Conservation (phyloP, 2,888 invertebrate genomes). For the Dexiosoma caninum region DNA sequence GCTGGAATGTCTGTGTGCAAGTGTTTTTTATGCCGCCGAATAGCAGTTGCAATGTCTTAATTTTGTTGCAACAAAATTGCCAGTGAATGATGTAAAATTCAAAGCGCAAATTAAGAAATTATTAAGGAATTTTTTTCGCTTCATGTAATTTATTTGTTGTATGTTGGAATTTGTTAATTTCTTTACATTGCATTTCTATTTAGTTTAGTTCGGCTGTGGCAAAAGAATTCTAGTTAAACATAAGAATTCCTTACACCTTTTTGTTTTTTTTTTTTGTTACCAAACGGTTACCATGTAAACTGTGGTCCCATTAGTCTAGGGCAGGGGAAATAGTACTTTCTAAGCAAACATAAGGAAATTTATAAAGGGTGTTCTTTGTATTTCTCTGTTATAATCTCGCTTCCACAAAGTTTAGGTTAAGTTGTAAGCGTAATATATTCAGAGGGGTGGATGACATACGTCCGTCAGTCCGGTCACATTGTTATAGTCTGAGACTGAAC, state of each 20-base stretch:
- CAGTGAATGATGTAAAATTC: slow-evolving; percentile 18
- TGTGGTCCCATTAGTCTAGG: not conserved
- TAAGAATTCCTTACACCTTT: slow-evolving; percentile 51
- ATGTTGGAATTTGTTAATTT: slow-evolving; percentile 50
- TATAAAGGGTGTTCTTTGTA: too few relatives aligned
- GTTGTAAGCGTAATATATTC: too few relatives aligned
- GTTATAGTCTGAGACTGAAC: too few relatives aligned
- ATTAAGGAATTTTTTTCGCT: slow-evolving; percentile 56
- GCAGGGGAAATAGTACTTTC: not conserved
- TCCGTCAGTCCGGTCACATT: too few relatives aligned
- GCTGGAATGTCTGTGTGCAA: slow-evolving; percentile 19
- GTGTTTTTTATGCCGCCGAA: not conserved
- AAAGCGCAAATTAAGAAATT: slow-evolving; percentile 65
- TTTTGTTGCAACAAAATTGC: slow-evolving; percentile 19
- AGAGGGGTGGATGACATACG: too few relatives aligned
- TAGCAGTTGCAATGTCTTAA: slow-evolving; percentile 29
- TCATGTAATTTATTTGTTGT: slow-evolving; percentile 44
- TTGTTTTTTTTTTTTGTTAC: too few relatives aligned
- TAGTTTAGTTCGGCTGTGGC: slow-evolving; percentile 1
- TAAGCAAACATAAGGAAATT: too few relatives aligned
- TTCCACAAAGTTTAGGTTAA: too few relatives aligned
- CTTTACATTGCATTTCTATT: slow-evolving; percentile 27
- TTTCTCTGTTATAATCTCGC: too few relatives aligned
- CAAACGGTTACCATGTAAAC: slow-evolving; percentile 9
- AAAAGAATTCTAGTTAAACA: slow-evolving; percentile 42